Percentiles rank a stretch among this genome's conserved stretches.
Conservation (phyloP, 2,797 vertebrate species). For the Falco berigora region DNA sequence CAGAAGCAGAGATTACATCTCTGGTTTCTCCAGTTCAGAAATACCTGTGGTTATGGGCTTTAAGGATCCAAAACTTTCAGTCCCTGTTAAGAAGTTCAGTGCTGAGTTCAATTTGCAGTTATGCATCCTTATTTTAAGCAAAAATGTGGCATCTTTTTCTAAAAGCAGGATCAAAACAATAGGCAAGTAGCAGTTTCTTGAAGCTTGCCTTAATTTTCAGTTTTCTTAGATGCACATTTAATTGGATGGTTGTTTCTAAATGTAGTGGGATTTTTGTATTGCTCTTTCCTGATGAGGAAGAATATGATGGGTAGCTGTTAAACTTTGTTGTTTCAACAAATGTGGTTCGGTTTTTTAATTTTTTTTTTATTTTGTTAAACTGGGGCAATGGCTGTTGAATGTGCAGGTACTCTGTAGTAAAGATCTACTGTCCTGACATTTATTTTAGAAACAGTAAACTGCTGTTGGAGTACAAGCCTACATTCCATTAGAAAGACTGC, state of each 20-base stretch:
- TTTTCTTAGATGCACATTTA: background rate
- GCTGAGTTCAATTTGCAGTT: background rate
- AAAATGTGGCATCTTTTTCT: background rate
- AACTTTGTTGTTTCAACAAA: background rate
- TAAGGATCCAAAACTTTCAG: background rate
- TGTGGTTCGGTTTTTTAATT: too few species aligned
- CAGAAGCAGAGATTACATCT: background rate
- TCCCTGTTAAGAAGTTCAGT: background rate
- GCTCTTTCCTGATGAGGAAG: background rate
- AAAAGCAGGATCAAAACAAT: background rate
- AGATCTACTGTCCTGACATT: background rate
- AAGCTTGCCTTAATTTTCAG: background rate
- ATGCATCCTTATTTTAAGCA: background rate
- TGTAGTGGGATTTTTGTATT: background rate
- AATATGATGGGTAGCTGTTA: background rate
- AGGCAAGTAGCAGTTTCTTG: background rate
- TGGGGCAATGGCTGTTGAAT: background rate
- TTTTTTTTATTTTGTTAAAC: background rate
- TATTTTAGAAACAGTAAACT: conserved; percentile 39
- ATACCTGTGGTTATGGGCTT: background rate
- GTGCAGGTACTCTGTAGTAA: background rate
- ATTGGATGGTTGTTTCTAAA: background rate
- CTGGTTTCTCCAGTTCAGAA: background rate
- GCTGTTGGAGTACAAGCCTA: background rate
- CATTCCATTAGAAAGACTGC: conserved; percentile 35